Base-by-base conservation (phyloP, 2,888 invertebrate genomes). In the Habrosyne pyritoides region DNA sequence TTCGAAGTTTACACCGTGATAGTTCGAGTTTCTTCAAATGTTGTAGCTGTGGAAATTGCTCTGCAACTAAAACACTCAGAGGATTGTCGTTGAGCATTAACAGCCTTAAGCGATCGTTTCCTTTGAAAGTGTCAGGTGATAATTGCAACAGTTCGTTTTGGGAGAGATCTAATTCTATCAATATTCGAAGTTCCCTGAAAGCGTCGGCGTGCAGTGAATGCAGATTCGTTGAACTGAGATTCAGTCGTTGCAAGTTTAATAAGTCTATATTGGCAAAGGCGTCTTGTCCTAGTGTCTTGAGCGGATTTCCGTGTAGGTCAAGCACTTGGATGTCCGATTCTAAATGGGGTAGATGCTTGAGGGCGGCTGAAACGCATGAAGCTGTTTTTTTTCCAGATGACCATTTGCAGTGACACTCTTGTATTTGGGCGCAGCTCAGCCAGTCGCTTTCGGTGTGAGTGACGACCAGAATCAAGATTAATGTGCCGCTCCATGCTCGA, bases 381-480 rank as follows among this genome's bases (percentile, higher is more conserved):
- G 97, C 98, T 2, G 97, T 97, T 84, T 97, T 97, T 86, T 98
- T 98, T 54, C 98, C 98, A 49, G 96, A 96, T 4, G 96, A 96
- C 98, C 98, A 98, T 89, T 97, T 98, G 94, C 98, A 98, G 72
- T 95, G 95, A 83, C 98, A 98, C 71, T 96, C 95, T 66, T 81
- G 65, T 53, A 91, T 86, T 54, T 94, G 93, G 64, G 96, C 96
- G 84, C 97, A 98, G 84, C 96, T 96, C 53, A 96, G 95, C 97
- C 97, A 97, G 84, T 97, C 97, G 71, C 91, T 86, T 56, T 81
- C 91, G 52, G 83, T 79, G 21, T 81, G 76, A 48, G 79, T 76
- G 54, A 84, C 69, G 59, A 86, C 69, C 55, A 89, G 67, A 60
- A 84, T 57, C 53, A 85, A 75, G 61, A 87, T 66, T 68, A 86